Base-by-base conservation (phyloP, 1,140 invertebrate genomes). In the Trissolcus basalis region DNA sequence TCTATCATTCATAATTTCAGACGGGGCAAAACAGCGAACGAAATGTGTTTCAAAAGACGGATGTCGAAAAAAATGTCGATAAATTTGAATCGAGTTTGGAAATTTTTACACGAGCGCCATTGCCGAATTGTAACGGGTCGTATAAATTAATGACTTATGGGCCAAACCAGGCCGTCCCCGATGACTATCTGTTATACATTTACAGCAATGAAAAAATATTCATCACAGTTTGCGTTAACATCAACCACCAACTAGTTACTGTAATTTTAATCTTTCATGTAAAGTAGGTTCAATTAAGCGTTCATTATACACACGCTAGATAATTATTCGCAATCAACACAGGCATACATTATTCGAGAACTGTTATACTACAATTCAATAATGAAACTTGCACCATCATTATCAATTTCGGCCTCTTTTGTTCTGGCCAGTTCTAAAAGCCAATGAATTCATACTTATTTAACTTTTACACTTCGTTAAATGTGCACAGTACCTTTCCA, bases 251-350 rank as follows among this genome's bases (percentile, higher is more conserved):
- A 58, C 64, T 51, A 68, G 64, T 51, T 58, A 53, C 35, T 11
- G 36, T 68, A 58, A 58, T 68, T 68, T 58, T 68, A 58, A 68
- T 59, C 47, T 53, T 68, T 59, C 51, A 58, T 53, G 64, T 45
- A 68, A 68, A 68, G 48, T 54, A 27, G 45, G 7, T 43, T 67
- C 63, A 50, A 67, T 67, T 56, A 67, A 39, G 15, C 43, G 53
- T 50, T 67, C 50, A 67, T 56, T 51, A 67, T 49, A 55, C 53
- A 48, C 19, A 3, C 51, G 11, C 27, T 13, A 15, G 48, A 53
- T 53, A 59, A 68, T 53, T 67, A 67, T 44, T 50, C 54, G 36
- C 54, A 51, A 67, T 67, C 45, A 67, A 51, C 63, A 50, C 11
- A 11, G 27, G 15, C 43, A 49, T 58, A 58, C 54, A 58, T 67